These are phyloP conservation scores for Zalophus californianus DNA, from an alignment of 2,797 vertebrate species.

Conservation along the genomic window DNA sequence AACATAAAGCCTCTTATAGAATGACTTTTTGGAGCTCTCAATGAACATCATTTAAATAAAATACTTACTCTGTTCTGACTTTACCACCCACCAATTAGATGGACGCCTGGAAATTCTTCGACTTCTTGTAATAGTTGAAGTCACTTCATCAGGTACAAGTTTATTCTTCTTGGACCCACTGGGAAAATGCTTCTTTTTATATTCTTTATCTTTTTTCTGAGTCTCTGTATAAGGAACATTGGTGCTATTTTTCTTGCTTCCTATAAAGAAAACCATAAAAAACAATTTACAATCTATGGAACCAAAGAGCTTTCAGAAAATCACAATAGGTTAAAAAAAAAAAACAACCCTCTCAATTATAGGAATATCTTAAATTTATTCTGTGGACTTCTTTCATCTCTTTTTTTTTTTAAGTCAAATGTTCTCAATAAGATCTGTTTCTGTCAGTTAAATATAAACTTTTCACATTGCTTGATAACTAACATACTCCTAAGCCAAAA, in stretches of 20 bases:
- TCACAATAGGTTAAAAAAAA: not conserved
- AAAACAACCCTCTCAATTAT: not conserved
- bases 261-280: conserved; percentile 68
- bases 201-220: conserved; percentile 24
- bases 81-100: conserved; percentile 79
- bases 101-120: conserved; percentile 72
- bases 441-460: conserved; percentile 31
- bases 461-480: conserved; percentile 15
- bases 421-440: conserved; percentile 23
- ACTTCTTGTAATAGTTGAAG: conserved; percentile 53
- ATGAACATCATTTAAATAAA: conserved; percentile 51
- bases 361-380: conserved; percentile 44
- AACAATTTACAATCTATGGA: conserved; percentile 35
- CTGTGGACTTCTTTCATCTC: not conserved
- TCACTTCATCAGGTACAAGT: conserved; percentile 34
- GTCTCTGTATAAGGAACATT: not conserved
- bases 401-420: not conserved
- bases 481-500: not conserved
- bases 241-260: conserved; percentile 16
- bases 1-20: not conserved
- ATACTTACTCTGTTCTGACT: conserved; percentile 76
- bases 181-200: conserved; percentile 35
- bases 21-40: not conserved
- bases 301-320: conserved; percentile 46
- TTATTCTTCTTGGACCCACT: not conserved